These are phyloP conservation scores for Pseudomyrmex dendroicus DNA, from an alignment of 1,140 invertebrate genomes.

Conservation along the genomic window DNA sequence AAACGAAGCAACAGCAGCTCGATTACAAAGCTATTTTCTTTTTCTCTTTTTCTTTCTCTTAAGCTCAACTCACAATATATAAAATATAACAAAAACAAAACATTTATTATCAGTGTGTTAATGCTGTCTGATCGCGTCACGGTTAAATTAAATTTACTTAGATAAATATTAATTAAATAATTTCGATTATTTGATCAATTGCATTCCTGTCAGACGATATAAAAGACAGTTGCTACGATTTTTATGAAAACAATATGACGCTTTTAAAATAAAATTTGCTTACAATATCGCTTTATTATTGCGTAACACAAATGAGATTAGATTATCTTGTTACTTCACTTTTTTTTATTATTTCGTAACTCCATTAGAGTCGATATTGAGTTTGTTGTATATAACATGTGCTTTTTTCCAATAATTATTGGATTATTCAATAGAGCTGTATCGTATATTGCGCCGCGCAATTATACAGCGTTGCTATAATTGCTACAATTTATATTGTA, in stretches of 20 bases:
- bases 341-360: neutral
- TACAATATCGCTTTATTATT: slow-evolving; percentile 6
- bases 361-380: slow-evolving; percentile 6
- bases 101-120: neutral
- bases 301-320: neutral
- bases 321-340: neutral
- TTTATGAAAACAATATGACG: neutral
- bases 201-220: neutral
- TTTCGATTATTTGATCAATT: neutral
- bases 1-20: too few relatives aligned
- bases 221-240: neutral
- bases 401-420: slow-evolving; percentile 27
- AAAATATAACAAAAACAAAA: too few relatives aligned
- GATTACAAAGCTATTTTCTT: too few relatives aligned
- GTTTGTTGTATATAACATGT: neutral
- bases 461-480: slow-evolving; percentile 17
- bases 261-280: slow-evolving; percentile 25
- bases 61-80: too few relatives aligned
- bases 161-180: neutral
- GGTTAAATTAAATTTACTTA: neutral
- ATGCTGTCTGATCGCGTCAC: neutral
- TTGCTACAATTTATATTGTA: slow-evolving; percentile 27
- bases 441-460: neutral
- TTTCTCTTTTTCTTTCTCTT: too few relatives aligned
- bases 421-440: neutral